Base-by-base conservation (phyloP, 2,888 invertebrate genomes). In the Pseudococcus jackbeardsleyi region DNA sequence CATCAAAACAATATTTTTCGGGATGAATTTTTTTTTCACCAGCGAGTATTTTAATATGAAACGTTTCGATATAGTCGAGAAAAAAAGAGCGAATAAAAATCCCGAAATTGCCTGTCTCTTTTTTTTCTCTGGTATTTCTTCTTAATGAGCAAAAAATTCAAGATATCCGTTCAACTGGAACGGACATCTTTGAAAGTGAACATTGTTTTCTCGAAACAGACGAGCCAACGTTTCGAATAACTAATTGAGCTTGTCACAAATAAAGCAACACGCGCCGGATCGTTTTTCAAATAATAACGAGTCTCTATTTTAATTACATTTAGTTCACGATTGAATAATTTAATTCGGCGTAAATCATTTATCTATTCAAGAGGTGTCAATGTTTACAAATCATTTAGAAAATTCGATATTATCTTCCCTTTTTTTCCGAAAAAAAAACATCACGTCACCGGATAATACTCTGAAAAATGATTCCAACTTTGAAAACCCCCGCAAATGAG, bases 181-280 rank as follows among this genome's bases (percentile, higher is more conserved):
- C 22, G 68, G 68, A 72, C 68, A 33, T 72, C 33, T 72, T 26
- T 72, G 33, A 33, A 72, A 72, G 33, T 59, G 59, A 59, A 59
- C 59, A 59, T 59, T 59, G 59, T 59, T 59, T 59, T 19, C 19
- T 19, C 12, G 12, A 72, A 26, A 68, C 12, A 68, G 68, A 15
- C 22, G 12, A 72, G 68, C 33, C 68, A 72, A 9, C 68, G 68
- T 33, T 33, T 72, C 68, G 68, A 72, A 72, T 72, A 72, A 72
- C 33, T 72, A 72, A 72, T 72, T 33, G 68, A 72, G 68, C 68
- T 72, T 72, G 68, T 72, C 68, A 59, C 59, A 59, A 59, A 59
- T 59, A 19, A 59, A 59, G 59, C 59, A 19, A 59, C 59, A 59
- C 59, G 59, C 59, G 68, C 3, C 68, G 33, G 68, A 59, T 72